Evolutionary conservation across 2,888 invertebrate genomes (phyloP).

Genomic region (Cryptophagus acutangulus): DNA sequence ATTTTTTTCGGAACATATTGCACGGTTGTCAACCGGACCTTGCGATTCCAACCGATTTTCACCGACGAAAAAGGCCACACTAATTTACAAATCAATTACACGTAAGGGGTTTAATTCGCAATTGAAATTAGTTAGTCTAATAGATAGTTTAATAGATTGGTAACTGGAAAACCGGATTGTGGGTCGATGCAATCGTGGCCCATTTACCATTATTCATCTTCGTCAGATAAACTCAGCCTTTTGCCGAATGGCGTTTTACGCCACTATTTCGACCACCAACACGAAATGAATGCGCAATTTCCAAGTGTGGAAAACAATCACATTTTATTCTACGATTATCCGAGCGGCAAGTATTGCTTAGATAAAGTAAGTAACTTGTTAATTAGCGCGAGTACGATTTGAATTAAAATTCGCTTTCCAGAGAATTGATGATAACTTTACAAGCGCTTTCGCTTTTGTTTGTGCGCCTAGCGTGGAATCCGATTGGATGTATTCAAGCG

Average conservation of each 20-base stretch:
- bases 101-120: constrained; percentile 27
- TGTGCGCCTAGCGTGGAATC: constrained; percentile 67
- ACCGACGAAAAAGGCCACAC: constrained; percentile 59
- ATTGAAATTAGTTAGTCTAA: background rate
- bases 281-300: constrained; percentile 42
- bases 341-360: constrained; percentile 72
- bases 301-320: constrained; percentile 45
- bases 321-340: constrained; percentile 64
- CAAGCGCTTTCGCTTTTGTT: constrained; percentile 66
- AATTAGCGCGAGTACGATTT: background rate
- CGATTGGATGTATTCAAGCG: constrained; percentile 65
- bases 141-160: constrained; percentile 47
- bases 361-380: constrained; percentile 52
- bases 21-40: constrained; percentile 57
- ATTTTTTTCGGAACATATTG: constrained; percentile 65
- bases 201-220: constrained; percentile 59
- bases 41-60: constrained; percentile 62
- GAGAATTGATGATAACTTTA: constrained; percentile 53
- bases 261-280: constrained; percentile 63
- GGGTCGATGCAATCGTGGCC: constrained; percentile 64
- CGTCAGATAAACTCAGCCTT: constrained; percentile 59
- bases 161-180: constrained; percentile 65
- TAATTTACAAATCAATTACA: constrained; percentile 52
- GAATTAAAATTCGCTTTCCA: constrained; percentile 39
- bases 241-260: constrained; percentile 66